phyloP scores from a whole-genome alignment of 2,113 vertebrate genomes.

The Elachura formosa region DNA sequence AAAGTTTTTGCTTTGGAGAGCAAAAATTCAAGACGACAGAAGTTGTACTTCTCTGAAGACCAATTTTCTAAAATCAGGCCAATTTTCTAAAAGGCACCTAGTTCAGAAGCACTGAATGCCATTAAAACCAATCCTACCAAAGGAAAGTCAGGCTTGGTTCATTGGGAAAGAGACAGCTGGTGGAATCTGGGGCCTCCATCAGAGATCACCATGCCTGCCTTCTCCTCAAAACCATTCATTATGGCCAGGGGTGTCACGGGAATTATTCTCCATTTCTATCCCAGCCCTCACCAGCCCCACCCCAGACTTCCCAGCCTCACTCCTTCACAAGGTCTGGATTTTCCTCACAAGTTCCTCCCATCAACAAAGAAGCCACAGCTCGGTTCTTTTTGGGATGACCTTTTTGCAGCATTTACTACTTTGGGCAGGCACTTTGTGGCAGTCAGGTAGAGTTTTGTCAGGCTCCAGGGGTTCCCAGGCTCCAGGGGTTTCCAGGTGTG shows the following conservation, averaged over 20 bases:
- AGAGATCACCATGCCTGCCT: neutral
- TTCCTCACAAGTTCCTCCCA: neutral
- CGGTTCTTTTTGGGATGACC: neutral
- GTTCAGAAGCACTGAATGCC: neutral
- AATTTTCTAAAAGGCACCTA: neutral
- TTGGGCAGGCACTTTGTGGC: neutral
- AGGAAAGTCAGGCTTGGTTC: neutral
- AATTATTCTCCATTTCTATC: neutral
- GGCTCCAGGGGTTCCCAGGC: neutral
- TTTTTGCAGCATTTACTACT: accelerated
- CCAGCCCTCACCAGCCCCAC: neutral
- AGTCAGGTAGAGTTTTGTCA: accelerated
- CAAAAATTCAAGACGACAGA: neutral
- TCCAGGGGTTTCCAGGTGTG: neutral
- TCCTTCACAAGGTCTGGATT: neutral
- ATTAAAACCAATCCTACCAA: neutral
- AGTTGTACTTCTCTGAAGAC: neutral
- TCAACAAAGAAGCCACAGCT: neutral
- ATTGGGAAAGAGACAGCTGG: neutral
- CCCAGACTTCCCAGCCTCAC: neutral
- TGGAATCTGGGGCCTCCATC: neutral
- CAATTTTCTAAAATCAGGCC: no score
- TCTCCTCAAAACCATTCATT: neutral
- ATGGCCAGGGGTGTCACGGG: accelerated
- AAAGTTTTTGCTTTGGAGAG: neutral